Base-by-base conservation (phyloP, 2,797 vertebrate genomes). In the Thunnus albacares region DNA sequence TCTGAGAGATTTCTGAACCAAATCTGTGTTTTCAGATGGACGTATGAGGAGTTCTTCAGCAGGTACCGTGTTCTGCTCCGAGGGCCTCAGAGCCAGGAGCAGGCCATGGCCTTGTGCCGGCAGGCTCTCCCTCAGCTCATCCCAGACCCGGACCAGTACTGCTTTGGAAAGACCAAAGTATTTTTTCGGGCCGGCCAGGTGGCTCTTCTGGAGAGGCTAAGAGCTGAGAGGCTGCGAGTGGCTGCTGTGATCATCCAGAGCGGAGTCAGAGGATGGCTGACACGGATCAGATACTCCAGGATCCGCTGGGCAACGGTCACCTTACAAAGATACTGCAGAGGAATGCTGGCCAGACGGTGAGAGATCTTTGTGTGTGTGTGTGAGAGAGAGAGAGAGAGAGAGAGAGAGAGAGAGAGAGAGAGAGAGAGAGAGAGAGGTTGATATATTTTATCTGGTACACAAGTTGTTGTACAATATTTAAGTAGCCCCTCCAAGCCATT, bases 161-260 rank as follows among this genome's bases (percentile, higher is more conserved):
- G 90, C 87, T 94, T 96, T n/a, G 96, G 96, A 38, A 95, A 90
- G 86, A 95, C 86, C 67, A 95, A 96, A 78, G 93, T 96, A 1
- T 96, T 96, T 65, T 94, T 96, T 75, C 84, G 90, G 13, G 92
- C 96, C 0, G 96, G 96, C 51, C 96, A 96, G 87, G 96, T 96
- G 86, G 96, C 96, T 2, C 56, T 92, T 13, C 88, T 96, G 91
- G 96, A 97, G 91, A 93, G 92, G 75, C 93, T 96, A 79, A 85
- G 94, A 65, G 90, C 82, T 0, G 93, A 89, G 71, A 85, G 85
- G 74, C 88, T 97, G 53, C 75, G 89, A 6, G 79, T 12, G 1
- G 95, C 96, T 14, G 94, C 94, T 1, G 86, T 94, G 75, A 66
- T 88, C 87, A 90, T 97, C 75, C 96, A 96, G 94, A 91, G 93